Conservation (phyloP, 1,140 invertebrate species). For the Macrosteles quadrilineatus region DNA sequence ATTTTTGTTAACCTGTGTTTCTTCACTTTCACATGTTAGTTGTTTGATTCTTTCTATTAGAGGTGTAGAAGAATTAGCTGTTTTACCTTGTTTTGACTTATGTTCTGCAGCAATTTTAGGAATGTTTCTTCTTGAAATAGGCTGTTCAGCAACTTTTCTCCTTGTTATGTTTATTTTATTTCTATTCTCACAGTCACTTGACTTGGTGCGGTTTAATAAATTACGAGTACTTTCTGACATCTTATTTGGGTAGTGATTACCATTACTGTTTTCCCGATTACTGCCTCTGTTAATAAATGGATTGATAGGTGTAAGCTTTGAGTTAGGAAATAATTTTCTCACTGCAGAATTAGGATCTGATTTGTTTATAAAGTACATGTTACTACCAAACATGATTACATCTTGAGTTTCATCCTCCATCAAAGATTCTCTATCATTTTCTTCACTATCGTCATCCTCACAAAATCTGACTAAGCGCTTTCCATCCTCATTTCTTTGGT, state of each 20-base stretch:
- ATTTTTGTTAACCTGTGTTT: slow-evolving; percentile 42
- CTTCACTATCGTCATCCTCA: slow-evolving; percentile 45
- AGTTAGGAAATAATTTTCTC: slow-evolving; percentile 68
- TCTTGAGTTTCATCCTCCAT: slow-evolving; percentile 59
- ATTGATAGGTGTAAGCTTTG: slow-evolving; percentile 48
- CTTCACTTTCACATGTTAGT: slow-evolving; percentile 77
- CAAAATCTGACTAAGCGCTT: slow-evolving; percentile 40
- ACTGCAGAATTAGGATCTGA: slow-evolving; percentile 68
- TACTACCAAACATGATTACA: slow-evolving; percentile 51
- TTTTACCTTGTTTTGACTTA: slow-evolving; percentile 54
- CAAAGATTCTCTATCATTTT: slow-evolving; percentile 47
- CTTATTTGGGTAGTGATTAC: slow-evolving; percentile 47
- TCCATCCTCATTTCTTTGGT: slow-evolving; percentile 31
- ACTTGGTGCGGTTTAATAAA: slow-evolving; percentile 34
- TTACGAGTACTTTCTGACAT: slow-evolving; percentile 37
- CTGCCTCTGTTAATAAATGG: slow-evolving; percentile 44
- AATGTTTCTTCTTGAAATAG: slow-evolving; percentile 66
- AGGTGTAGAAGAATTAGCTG: slow-evolving; percentile 57
- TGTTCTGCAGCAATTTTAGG: slow-evolving; percentile 57
- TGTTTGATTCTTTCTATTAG: slow-evolving; percentile 77
- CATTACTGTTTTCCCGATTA: slow-evolving; percentile 37
- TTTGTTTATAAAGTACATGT: slow-evolving; percentile 51
- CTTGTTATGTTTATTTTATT: slow-evolving; percentile 40
- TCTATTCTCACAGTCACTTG: slow-evolving; percentile 27
- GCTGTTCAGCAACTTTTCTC: slow-evolving; percentile 60